phyloP scores from a whole-genome alignment of 2,797 vertebrate genomes.

The Tiaroga cobitis region DNA sequence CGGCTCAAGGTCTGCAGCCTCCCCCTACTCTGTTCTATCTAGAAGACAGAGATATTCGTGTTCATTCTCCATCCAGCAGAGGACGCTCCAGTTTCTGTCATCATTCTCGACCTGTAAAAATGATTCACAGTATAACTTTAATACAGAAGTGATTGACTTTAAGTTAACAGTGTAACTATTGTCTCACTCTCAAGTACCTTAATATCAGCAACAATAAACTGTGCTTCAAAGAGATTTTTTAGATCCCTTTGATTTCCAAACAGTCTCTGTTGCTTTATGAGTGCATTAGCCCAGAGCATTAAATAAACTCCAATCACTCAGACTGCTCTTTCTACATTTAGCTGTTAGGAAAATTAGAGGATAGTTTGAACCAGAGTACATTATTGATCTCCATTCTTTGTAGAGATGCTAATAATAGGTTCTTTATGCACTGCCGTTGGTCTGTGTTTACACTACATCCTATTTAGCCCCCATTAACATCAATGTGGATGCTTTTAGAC shows the following conservation, averaged over 20 bases:
- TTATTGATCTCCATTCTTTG: conserved; percentile 57
- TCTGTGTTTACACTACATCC: conserved; percentile 28
- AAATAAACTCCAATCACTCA: background rate
- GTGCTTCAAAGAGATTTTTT: background rate
- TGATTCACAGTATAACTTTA: background rate
- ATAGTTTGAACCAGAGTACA: conserved; percentile 66
- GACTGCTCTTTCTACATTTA: conserved; percentile 19
- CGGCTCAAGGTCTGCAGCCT: too few relatives aligned
- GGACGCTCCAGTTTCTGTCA: background rate
- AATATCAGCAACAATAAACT: background rate
- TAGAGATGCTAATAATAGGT: conserved; percentile 47
- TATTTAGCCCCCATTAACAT: conserved; percentile 15
- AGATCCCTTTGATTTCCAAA: conserved; percentile 14
- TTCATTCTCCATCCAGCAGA: conserved; percentile 4
- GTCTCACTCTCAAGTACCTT: background rate
- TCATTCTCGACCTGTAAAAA: background rate
- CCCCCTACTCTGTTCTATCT: too few relatives aligned
- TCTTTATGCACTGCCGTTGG: conserved; percentile 53
- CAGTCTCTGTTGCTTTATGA: conserved; percentile 11
- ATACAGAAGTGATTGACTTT: background rate
- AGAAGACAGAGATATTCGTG: background rate
- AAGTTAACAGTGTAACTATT: background rate
- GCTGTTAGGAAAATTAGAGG: conserved; percentile 54
- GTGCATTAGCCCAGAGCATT: conserved; percentile 21
- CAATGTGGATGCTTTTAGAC: background rate